phyloP scores from a whole-genome alignment of 1,140 invertebrate genomes.

The Drosophila pseudoananassae region DNA sequence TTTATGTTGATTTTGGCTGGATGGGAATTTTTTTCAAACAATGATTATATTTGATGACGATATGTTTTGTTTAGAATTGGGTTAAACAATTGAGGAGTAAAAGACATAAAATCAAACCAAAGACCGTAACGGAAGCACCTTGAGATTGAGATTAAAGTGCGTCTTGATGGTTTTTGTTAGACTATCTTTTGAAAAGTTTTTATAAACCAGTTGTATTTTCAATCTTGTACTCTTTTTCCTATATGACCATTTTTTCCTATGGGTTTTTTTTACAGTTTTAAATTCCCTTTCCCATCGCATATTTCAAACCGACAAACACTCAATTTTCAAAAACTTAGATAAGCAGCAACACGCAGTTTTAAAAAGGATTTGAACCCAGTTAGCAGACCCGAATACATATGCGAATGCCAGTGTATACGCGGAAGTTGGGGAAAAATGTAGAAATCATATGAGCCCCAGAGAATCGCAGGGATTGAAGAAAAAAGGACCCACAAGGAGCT shows the following conservation, averaged over 20 bases:
- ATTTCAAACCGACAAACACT: constrained; percentile 36
- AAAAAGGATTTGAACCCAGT: constrained; percentile 67
- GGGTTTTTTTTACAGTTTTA: not conserved
- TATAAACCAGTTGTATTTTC: not conserved
- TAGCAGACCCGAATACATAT: constrained; percentile 53
- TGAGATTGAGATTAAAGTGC: constrained; percentile 27
- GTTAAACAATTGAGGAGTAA: constrained; percentile 7
- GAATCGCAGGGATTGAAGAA: constrained; percentile 11
- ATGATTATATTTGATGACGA: constrained; percentile 33
- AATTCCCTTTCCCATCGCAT: not conserved
- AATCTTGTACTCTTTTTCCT: not conserved
- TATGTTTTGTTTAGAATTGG: constrained; percentile 12
- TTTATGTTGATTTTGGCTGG: constrained; percentile 18
- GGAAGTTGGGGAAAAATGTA: constrained; percentile 18
- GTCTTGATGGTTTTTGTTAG: not conserved
- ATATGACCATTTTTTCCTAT: no score
- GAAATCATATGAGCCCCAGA: constrained; percentile 53
- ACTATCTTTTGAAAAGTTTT: not conserved
- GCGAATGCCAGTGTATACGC: not conserved
- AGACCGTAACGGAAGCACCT: constrained; percentile 45
- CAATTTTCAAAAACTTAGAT: constrained; percentile 63
- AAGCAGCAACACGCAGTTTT: constrained; percentile 63
- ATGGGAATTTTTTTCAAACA: constrained; percentile 55
- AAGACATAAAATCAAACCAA: constrained; percentile 12
- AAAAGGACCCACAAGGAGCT: constrained; percentile 17